phyloP scores from a whole-genome alignment of 2,888 invertebrate species.

The Drosophila limbata region DNA sequence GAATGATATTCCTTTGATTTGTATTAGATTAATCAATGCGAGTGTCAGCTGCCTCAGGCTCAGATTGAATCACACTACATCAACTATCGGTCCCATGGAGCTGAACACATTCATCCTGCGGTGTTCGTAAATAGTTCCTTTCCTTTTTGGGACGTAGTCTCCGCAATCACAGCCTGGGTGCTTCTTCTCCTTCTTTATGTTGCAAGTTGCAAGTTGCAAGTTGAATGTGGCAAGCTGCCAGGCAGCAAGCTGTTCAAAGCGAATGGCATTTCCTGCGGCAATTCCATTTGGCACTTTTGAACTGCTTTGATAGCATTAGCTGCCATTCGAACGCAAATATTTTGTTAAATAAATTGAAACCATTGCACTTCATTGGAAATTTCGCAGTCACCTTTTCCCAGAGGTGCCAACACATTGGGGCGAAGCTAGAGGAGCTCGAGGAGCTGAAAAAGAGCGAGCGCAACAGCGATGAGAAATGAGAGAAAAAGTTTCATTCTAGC shows the following conservation, averaged over 20 bases:
- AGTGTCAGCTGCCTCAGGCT: not conserved
- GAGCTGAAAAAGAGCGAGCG: too few species aligned
- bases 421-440: not conserved
- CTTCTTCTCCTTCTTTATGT: not conserved
- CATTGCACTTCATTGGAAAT: constrained; percentile 3
- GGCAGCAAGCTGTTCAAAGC: not conserved
- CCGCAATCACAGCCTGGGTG: not conserved
- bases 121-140: not conserved
- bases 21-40: not conserved
- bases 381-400: not conserved
- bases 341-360: constrained; percentile 55
- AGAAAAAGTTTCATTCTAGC: constrained; percentile 44
- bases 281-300: constrained; percentile 28
- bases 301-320: constrained; percentile 13
- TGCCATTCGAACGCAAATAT: constrained; percentile 35
- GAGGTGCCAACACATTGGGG: not conserved
- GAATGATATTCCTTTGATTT: not conserved
- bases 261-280: too few species aligned
- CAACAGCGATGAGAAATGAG: constrained; percentile 23
- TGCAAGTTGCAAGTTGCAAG: not conserved
- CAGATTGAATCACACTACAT: not conserved
- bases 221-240: not conserved
- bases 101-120: not conserved
- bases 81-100: not conserved
- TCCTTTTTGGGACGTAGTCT: not conserved